Conservation (phyloP, 92 coral and sea anemone genomes). For the Porites cylindrica region DNA sequence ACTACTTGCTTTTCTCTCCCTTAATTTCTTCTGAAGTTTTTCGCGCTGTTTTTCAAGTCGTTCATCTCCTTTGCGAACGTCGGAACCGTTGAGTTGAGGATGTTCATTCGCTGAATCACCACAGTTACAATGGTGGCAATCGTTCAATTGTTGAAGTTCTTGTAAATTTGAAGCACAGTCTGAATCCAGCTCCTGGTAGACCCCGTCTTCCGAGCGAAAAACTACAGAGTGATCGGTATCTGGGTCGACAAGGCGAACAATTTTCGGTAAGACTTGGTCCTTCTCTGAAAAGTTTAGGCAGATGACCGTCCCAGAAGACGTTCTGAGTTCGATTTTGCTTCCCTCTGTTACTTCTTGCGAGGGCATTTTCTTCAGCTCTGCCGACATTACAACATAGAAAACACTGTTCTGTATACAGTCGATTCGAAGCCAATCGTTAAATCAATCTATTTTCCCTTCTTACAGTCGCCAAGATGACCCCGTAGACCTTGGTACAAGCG, state of each 20-base stretch:
- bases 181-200: conserved; percentile 75
- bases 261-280: conserved; percentile 78
- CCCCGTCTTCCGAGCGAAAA: conserved; percentile 74
- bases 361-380: conserved; percentile 69
- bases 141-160: conserved; percentile 65
- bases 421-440: conserved; percentile 6
- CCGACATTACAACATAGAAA: conserved; percentile 69
- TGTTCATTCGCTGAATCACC: conserved; percentile 34
- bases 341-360: conserved; percentile 76
- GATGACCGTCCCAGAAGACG: conserved; percentile 78
- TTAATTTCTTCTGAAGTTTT: conserved; percentile 91
- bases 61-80: conserved; percentile 79
- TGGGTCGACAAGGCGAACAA: conserved; percentile 88
- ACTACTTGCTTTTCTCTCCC: conserved; percentile 84
- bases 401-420: conserved; percentile 5
- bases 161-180: conserved; percentile 63
- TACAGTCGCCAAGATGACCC: conserved; percentile 7
- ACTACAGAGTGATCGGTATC: conserved; percentile 82
- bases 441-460: conserved; percentile 21
- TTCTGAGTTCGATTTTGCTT: conserved; percentile 83
- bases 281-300: conserved; percentile 89
- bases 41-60: conserved; percentile 84
- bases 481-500: conserved; percentile 15
- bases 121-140: conserved; percentile 75
- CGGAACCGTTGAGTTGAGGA: conserved; percentile 52